These are phyloP conservation scores for Gyrodactylus bullatarudis DNA, from an alignment of 1,140 invertebrate species.

Conservation along the genomic window DNA sequence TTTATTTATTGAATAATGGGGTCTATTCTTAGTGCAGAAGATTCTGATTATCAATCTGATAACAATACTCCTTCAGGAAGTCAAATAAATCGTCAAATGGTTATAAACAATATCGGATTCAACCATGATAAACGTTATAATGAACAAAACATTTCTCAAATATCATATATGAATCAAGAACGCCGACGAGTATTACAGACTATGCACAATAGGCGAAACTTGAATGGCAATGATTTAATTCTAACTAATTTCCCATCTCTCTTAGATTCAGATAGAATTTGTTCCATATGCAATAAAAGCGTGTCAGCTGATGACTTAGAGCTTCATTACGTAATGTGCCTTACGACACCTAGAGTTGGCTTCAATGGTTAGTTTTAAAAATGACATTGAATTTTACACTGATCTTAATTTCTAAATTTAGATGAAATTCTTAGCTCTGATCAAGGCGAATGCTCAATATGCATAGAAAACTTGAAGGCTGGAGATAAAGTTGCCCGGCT, in stretches of 20 bases:
- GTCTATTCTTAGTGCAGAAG: neutral
- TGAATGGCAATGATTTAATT: neutral
- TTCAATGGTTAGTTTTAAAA: slow-evolving; percentile 2
- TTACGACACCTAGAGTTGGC: neutral
- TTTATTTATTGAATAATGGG: neutral
- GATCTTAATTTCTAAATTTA: slow-evolving; percentile 16
- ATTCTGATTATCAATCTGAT: neutral
- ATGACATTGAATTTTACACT: neutral
- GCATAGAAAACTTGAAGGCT: slow-evolving; percentile 54
- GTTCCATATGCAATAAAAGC: slow-evolving; percentile 1
- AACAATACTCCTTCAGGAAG: neutral
- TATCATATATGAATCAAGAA: too few species aligned
- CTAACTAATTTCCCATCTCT: neutral
- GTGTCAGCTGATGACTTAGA: neutral
- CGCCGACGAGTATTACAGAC: neutral
- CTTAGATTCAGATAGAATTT: neutral
- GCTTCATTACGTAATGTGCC: slow-evolving; percentile 1
- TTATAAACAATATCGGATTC: too few species aligned
- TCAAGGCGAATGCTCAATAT: slow-evolving; percentile 76
- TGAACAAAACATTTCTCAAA: neutral
- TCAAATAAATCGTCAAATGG: neutral
- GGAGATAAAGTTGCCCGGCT: slow-evolving; percentile 66
- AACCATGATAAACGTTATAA: neutral
- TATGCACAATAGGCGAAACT: neutral
- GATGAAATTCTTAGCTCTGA: slow-evolving; percentile 62